Percentiles rank a stretch among this genome's conserved stretches.
Conservation (phyloP, 2,888 invertebrate species). For the Polydrusus tereticollis region DNA sequence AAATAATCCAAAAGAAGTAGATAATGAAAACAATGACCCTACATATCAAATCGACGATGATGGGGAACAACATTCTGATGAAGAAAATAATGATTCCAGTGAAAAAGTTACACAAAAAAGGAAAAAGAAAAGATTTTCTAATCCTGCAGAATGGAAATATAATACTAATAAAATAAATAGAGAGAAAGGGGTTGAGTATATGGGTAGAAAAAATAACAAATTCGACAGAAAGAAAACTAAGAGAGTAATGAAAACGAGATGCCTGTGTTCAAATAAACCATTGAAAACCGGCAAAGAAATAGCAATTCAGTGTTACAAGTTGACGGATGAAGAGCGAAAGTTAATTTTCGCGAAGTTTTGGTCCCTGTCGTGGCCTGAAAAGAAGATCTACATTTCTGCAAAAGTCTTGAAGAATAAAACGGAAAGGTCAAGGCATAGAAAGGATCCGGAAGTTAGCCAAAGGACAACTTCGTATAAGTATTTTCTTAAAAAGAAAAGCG, state of each 20-base stretch:
- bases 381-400: background rate
- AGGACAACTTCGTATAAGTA: background rate
- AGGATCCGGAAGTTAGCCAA: background rate
- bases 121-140: background rate
- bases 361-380: background rate
- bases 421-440: background rate
- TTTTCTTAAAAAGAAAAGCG: background rate
- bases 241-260: background rate
- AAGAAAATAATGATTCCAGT: slow-evolving; percentile 25
- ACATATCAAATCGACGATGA: slow-evolving; percentile 25
- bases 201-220: background rate
- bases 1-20: background rate
- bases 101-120: background rate
- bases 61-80: slow-evolving; percentile 25
- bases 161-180: background rate
- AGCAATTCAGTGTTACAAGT: background rate
- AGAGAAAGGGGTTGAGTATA: background rate
- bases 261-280: background rate
- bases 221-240: background rate
- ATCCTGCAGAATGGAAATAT: slow-evolving; percentile 5
- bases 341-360: background rate
- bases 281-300: background rate
- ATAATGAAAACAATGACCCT: slow-evolving; percentile 34
- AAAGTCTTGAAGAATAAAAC: background rate
- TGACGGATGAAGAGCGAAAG: background rate